Evolutionary conservation across 2,113 vertebrate species (phyloP), one percentile per base, ranked within the genome.

Genomic region (Rhinopomastus cyanomelas): DNA sequence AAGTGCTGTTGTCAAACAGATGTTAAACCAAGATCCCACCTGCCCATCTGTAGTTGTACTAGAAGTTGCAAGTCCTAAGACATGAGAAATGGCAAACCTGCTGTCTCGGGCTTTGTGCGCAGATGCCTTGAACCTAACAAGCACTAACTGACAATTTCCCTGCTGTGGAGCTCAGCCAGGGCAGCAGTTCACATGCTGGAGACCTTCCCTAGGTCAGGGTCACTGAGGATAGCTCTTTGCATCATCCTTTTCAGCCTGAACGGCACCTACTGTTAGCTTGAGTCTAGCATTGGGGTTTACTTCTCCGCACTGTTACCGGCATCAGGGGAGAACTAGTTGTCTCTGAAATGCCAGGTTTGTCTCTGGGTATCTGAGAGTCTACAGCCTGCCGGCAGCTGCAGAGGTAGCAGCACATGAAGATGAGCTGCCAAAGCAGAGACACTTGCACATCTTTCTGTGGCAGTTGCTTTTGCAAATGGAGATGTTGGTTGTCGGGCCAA

Each of bases 101-200:
- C 6, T 82, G 56, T 87, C 83, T 92, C 78, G 42, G 90, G 83
- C 77, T 74, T 88, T 88, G 62, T n/a, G n/a, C 59, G 85, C 67
- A 74, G 85, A 55, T 87, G 72, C 59, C 56, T 87, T 55, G 91
- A 82, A 59, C n/a, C 60, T 57, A 51, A 5, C 5, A 6, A 91
- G 85, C 87, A 46, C 72, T 44, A 12, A 20, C n/a, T 53, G 59
- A 29, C n/a, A 20, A 68, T 75, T 69, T 73, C 57, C 5, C 37
- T 62, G 69, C 69, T n/a, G 1, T 4, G 23, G 44, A 36, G 69
- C 88, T 68, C 91, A n/a, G 61, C 11, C 44, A 17, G 66, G 61
- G 85, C 67, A 53, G 36, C 27, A 21, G 67, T 48, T 59, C 21
- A n/a, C 9, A 4, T 6, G 6, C 62, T 78, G 30, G 64, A 83